Evolutionary conservation across 1,140 invertebrate species (phyloP), one percentile per base, ranked within the genome.

Genomic region (Papilio glaucus): DNA sequence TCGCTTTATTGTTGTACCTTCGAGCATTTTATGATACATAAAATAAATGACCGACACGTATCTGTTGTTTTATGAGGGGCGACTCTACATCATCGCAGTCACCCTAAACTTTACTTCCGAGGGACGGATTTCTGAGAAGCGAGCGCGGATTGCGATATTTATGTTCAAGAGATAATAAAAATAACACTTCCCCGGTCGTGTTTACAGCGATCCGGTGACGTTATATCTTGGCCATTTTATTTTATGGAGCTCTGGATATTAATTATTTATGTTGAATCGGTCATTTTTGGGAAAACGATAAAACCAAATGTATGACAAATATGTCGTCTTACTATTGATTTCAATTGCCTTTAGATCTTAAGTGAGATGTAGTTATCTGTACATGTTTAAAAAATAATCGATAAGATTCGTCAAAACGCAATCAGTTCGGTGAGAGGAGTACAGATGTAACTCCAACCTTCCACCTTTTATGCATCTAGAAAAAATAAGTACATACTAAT

Each of bases 41-140:
- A 83, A 83, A 80, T 80, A 80, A 83, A 83, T 83, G 74, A 80
- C 81, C 53, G 74, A 79, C 75, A 80, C 75, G 74, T 83, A 83
- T 80, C 74, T 80, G 62, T 72, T 72, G 57, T 83, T 82, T 83
- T 83, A 83, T 74, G 77, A 63, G 72, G 74, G 75, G 71, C 63
- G 71, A 63, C 71, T 79, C 74, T 67, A 75, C 73, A 76, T 77
- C 77, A 76, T 77, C 73, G 72, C 76, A 53, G 53, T 49, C 62
- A 61, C 78, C 78, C 68, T 71, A 77, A 79, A 60, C 80, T 77
- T 77, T 45, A 45, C 42, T 76, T 80, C 62, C 62, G 72, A 73
- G 29, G 69, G 74, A 69, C 65, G 73, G 62, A 78, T 73, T 73
- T 81, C 74, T 75, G 57, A 72, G 73, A 57, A 57, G 37, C 63